Evolutionary conservation across 2,888 invertebrate species (phyloP), one percentile per base, ranked within the genome.

Genomic region (Rhimphoctona megacephalus): DNA sequence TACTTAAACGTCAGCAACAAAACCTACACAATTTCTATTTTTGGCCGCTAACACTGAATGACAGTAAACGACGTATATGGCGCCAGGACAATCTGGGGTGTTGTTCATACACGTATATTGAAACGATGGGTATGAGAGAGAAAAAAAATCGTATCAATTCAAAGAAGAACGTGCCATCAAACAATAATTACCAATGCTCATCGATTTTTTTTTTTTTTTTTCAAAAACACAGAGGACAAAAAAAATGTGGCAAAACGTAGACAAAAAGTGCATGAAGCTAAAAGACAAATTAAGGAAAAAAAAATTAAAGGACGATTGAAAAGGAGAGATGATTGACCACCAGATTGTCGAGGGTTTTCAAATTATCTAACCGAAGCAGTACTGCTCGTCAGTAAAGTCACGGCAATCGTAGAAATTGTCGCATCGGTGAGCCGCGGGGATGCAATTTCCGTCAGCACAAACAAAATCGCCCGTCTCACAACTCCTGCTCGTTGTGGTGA

Each of bases 311-410:
- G 19, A 25, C 11, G 69, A 77, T 33, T 19, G 30, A 69, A 39
- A 57, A 43, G 57, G 17, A 79, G 11, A 78, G 30, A 57, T n/a
- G 33, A 77, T 22, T 22, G 61, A 88, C 89, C 92, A 87, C 88
- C 92, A 92, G 92, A 93, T 93, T 91, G 88, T 92, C 91, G 87
- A 89, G 91, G 87, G 89, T 90, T 89, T 90, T 89, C 89, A 89
- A 91, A 89, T 92, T 92, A 90, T 95, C 95, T 95, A 95, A 96
- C 95, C 95, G 95, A 96, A 96, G 96, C 98, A 98, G 95, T 97
- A 97, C 95, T 97, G 97, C 95, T 98, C 98, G 94, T 98, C 98
- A 93, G 97, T 97, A 96, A 97, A 97, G 96, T 98, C 98, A 95
- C 96, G 96, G 96, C 98, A 98, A 96, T 98, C 98, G 96, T 97